Evolutionary conservation across 2,113 vertebrate genomes (phyloP).

Genomic region (Cairina moschata): DNA sequence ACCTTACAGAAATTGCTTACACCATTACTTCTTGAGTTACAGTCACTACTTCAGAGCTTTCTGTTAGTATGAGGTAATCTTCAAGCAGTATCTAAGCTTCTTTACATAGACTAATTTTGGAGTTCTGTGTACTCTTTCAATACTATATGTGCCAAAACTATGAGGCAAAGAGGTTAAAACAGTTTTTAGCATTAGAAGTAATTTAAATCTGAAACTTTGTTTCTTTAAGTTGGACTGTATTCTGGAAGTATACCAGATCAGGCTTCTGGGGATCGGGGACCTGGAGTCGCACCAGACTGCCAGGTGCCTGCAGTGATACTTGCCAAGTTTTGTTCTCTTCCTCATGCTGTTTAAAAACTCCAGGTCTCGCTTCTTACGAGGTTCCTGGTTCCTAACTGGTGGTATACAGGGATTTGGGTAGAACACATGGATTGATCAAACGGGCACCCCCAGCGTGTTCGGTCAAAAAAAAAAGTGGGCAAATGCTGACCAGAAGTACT

Average conservation of each 20-base stretch:
- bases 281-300: background rate
- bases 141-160: background rate
- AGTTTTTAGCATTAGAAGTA: too few species aligned
- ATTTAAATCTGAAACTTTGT: too few species aligned
- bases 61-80: background rate
- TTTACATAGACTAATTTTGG: background rate
- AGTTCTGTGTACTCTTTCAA: background rate
- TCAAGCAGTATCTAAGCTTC: background rate
- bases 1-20: background rate
- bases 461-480: background rate
- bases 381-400: background rate
- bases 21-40: background rate
- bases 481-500: background rate
- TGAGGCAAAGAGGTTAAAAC: background rate
- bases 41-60: background rate
- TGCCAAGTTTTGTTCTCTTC: background rate
- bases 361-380: background rate
- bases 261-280: background rate
- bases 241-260: background rate
- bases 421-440: fast-evolving
- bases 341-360: background rate
- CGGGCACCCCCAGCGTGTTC: background rate
- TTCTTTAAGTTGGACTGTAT: background rate
- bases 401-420: background rate
- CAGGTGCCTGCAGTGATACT: background rate